Base-by-base conservation (phyloP, 2,888 invertebrate species). In the Erannis defoliaria region DNA sequence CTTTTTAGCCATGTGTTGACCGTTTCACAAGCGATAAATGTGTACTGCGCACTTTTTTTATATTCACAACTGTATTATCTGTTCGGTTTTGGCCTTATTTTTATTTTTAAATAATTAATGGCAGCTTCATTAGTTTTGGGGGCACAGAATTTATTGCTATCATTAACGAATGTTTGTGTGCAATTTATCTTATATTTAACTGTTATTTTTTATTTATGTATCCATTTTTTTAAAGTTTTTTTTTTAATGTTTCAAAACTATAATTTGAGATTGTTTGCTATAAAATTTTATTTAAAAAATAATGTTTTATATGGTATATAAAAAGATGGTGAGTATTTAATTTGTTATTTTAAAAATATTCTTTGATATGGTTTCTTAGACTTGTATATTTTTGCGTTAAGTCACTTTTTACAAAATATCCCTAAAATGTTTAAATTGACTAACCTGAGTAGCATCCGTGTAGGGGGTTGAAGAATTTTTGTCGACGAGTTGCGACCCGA, bases 371-470 rank as follows among this genome's bases (percentile, higher is more conserved):
- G n/a, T n/a, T n/a, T n/a, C n/a, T n/a, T n/a, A n/a, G n/a, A n/a
- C n/a, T n/a, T n/a, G n/a, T n/a, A n/a, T n/a, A n/a, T n/a, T n/a
- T n/a, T n/a, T n/a, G n/a, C n/a, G n/a, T n/a, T n/a, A n/a, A n/a
- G n/a, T n/a, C n/a, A n/a, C n/a, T 14, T 18, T 33, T n/a, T 4
- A 33, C 31, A 43, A 46, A 26, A 18, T n/a, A n/a, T 4, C 21
- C 5, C n/a, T 35, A 14, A n/a, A 14, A 18, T 42, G 16, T 35
- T 35, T 49, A 42, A 21, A 55, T 69, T n/a, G 68, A 93, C 95
- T 96, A 94, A 98, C 98, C 97, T 97, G 97, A 78, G 99, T 99
- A 68, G 99, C 99, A 94, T 99, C 99, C 82, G 98, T 97, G 94
- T 99, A 99, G 64, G 99, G 99, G 64, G 99, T 99, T 55, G 96